Evolutionary conservation across 2,797 vertebrate species (phyloP), one percentile per base, ranked within the genome.

Genomic region (Cichlasoma orientale): DNA sequence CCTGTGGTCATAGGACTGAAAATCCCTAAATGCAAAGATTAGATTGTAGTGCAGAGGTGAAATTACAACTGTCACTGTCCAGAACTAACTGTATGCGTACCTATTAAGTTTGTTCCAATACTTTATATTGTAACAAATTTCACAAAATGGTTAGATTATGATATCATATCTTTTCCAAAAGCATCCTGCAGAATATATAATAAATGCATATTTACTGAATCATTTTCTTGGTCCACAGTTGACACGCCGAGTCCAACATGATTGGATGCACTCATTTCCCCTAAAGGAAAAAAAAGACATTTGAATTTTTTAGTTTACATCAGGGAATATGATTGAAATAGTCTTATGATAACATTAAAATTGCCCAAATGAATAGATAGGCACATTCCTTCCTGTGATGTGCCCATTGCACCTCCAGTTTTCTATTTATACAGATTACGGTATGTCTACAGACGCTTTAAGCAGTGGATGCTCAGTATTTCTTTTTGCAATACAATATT

Each of bases 381-480:
- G 21, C 4, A 21, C n/a, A 9, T 53, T 53, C n/a, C 9, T 11
- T 53, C n/a, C 52, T 21, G n/a, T 53, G 19, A 4, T 53, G n/a
- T 53, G 52, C 9, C 9, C 52, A n/a, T 3, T 21, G 9, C 52
- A 53, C 8, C n/a, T 53, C 50, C 50, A 21, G 4, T 53, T 21
- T n/a, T 52, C 19, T n/a, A 52, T 7, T 50, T 50, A 50, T 10
- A n/a, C 19, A n/a, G 19, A 52, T 4, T 52, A n/a, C n/a, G n/a
- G n/a, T n/a, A n/a, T 10, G 9, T n/a, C 19, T 52, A 53, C 21
- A 41, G 36, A 41, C 2, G 12, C 41, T 63, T 41, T 16, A 23
- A 61, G 7, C 0, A 0, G 0, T 25, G 7, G 7, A 61, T 61
- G 7, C 10, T 61, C 16, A 47, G 5, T 47, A 7, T 18, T 38